Evolutionary conservation across 2,113 vertebrate genomes (phyloP), one percentile per base, ranked within the genome.

Genomic region (Pomatostomus ruficeps): DNA sequence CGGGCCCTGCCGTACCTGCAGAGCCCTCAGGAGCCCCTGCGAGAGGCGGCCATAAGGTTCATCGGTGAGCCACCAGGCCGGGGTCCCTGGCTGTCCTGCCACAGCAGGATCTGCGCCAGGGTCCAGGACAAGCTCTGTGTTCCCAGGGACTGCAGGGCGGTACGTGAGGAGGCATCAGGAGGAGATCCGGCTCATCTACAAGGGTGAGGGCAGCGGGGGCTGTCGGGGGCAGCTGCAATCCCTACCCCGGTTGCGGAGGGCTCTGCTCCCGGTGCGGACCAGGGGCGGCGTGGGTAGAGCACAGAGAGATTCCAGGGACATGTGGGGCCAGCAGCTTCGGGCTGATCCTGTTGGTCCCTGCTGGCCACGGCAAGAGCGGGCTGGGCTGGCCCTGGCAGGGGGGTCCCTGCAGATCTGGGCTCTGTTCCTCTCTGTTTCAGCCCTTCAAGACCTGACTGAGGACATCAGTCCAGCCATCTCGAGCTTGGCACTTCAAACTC

Each of bases 231-330:
- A 33, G 54, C 63, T 6, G 28, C 38, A 7, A 36, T 13, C 16
- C 18, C 36, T 61, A 38, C 3, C 28, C 38, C 0, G 2, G 11
- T 38, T 51, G 45, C 1, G 0, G 7, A 58, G 36, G 21, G 43
- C 51, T 67, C 31, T 66, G 61, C 25, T 35, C 45, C 22, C 33
- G 28, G 28, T 26, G 42, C 2, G 0, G 29, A n/a, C 1, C 0
- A 38, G 14, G 40, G 11, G 2, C 1, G 2, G 9, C 0, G 0
- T 8, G 43, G 26, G 18, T 26, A 38, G 25, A 68, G 33, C 54
- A 15, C 33, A 6, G 14, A 7, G 26, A 31, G 19, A 5, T 22
- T 59, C 33, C 62, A 59, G 46, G 23, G 73, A 0, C 33, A 10
- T 1, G 1, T 8, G 12, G 14, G 9, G 9, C 26, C 54, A 45